Evolutionary conservation across 1,140 invertebrate genomes (phyloP), one percentile per base, ranked within the genome.

Genomic region (Achroia grisella): DNA sequence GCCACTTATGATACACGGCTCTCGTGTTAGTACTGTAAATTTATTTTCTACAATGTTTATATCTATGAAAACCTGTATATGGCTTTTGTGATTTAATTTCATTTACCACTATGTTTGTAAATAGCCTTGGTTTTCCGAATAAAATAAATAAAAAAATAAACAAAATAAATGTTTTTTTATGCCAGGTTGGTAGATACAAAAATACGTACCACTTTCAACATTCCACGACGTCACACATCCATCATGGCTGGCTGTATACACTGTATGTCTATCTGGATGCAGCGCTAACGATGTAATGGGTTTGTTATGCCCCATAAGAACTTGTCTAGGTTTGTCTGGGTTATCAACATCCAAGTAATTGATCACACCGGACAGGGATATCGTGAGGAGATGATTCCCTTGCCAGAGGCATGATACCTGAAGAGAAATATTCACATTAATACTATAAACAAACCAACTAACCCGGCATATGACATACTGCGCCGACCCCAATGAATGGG

Each of bases 341-440:
- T 96, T 93, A 52, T 96, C 92, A 1, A 93, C 86, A 77, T 99
- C 96, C 45, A 99, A 87, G 86, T 98, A 99, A 83, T 93, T 98
- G 61, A 99, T 96, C 66, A 97, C 96, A 9, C 98, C 98, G 68
- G 94, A 95, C 10, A 99, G 86, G 0, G 97, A 98, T 9, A 99
- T 95, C 2, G 95, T 93, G 0, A 99, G 73, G 10, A 99, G 76
- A 82, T 96, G 88, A 30, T 93, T 87, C 27, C 93, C 93, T 89
- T 97, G 95, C 98, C 98, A 99, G 11, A 99, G 84, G 77, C 98
- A 98, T 8, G 96, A 97, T 1, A 99, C 93, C 91, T 95, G 87
- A 14, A 76, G 65, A 46, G 54, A 43, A 31, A 34, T 23, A 23
- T 23, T 23, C 2, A 6, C 17, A 23, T 23, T 23, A 23, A 23